Evolutionary conservation across 1,140 invertebrate species (phyloP).

Genomic region (Teleogryllus occipitalis): DNA sequence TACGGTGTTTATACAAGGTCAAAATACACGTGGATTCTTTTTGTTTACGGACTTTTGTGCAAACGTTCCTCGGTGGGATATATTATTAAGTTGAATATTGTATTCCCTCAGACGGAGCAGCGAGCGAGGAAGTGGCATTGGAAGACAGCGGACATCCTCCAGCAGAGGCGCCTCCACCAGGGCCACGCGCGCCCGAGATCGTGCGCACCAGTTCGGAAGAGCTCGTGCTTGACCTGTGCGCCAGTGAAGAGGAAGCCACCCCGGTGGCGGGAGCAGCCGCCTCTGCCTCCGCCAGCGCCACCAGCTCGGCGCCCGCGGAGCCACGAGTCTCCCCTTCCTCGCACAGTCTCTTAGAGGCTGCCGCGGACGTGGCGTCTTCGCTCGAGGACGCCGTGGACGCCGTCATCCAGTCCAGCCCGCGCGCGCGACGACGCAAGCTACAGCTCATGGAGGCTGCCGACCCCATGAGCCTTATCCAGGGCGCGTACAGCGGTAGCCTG

Average conservation of each 20-base stretch:
- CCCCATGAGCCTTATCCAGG: conserved; percentile 40
- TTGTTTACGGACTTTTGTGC: no score
- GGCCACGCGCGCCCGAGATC: background rate
- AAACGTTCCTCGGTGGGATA: no score
- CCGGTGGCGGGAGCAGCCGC: background rate
- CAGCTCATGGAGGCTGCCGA: conserved; percentile 40
- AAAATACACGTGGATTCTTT: no score
- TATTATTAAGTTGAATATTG: no score
- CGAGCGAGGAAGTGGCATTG: background rate
- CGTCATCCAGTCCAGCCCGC: conserved; percentile 48
- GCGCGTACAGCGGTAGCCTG: conserved; percentile 18
- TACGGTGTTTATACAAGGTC: no score
- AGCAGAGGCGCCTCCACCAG: background rate
- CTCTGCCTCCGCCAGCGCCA: conserved; percentile 9
- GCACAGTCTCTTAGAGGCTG: conserved; percentile 49
- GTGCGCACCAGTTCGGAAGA: conserved; percentile 8
- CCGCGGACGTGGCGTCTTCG: conserved; percentile 53
- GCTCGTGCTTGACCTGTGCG: conserved; percentile 7
- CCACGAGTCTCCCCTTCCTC: conserved; percentile 30
- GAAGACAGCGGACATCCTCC: background rate
- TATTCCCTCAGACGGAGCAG: background rate
- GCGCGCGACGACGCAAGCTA: conserved; percentile 41
- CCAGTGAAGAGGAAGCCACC: background rate
- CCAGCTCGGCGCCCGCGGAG: background rate
- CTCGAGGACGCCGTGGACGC: conserved; percentile 58